A percentile compares a stretch with the other conserved stretches of the same genome.
Conservation (phyloP, 2,113 vertebrate species). For the Tamias sibiricus region DNA sequence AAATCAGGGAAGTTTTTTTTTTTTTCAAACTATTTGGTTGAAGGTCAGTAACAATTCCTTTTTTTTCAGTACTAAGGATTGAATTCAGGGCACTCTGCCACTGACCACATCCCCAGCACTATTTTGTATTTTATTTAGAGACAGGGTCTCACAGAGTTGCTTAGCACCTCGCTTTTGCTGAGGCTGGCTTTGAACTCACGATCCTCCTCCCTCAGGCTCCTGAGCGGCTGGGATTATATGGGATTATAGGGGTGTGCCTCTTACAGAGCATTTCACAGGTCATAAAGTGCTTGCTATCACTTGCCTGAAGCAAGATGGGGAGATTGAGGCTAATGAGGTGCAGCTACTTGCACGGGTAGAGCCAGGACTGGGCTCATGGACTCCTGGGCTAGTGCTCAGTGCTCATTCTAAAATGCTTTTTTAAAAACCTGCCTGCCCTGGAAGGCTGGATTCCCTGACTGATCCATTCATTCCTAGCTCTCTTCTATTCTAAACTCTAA, state of each 20-base stretch:
- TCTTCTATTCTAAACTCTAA: not conserved
- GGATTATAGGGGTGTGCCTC: not conserved
- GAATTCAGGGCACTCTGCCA: too few relatives aligned
- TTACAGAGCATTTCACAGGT: not conserved
- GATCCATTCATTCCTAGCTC: not conserved
- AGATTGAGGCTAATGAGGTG: not conserved
- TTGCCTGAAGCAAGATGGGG: not conserved
- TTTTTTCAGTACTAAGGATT: too few relatives aligned
- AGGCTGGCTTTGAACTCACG: too few relatives aligned
- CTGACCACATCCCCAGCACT: too few relatives aligned
- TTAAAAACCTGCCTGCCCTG: not conserved
- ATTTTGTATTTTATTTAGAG: too few relatives aligned
- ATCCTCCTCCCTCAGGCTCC: too few relatives aligned
- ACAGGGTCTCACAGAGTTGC: too few relatives aligned
- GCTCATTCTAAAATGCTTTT: not conserved
- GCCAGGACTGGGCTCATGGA: not conserved
- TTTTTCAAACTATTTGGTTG: not conserved
- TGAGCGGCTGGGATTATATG: too few relatives aligned
- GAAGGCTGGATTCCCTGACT: not conserved
- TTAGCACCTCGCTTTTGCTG: too few relatives aligned
- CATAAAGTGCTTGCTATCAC: not conserved
- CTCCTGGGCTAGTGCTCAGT: not conserved
- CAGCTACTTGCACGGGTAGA: rapidly evolving
- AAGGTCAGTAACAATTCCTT: not conserved
- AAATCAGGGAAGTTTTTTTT: not conserved